phyloP scores from a whole-genome alignment of 1,140 invertebrate genomes.

The Ostrea edulis region DNA sequence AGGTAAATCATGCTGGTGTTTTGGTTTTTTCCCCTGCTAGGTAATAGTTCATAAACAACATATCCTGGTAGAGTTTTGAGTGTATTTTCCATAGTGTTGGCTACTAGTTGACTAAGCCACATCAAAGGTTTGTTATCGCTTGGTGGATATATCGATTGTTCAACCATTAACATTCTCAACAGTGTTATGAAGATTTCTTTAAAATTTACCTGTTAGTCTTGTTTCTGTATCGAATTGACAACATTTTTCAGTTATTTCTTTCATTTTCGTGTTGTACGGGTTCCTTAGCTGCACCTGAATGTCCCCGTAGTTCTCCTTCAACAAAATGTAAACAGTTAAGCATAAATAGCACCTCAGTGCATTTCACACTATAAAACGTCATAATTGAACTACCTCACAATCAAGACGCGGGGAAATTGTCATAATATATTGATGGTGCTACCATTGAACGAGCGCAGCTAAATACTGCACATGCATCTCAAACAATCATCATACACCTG shows the following conservation, averaged over 20 bases:
- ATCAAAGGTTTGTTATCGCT: no score
- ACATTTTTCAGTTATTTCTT: not conserved
- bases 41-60: no score
- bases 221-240: constrained; percentile 9
- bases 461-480: not conserved
- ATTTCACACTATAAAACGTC: not conserved
- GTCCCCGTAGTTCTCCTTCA: not conserved
- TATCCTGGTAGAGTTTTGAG: no score
- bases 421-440: not conserved
- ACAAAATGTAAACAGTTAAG: not conserved
- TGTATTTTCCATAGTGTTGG: no score
- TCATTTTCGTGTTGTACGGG: not conserved
- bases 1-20: no score
- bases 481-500: not conserved
- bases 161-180: no score
- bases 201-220: not conserved
- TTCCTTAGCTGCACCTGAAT: not conserved
- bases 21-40: no score
- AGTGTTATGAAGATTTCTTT: not conserved
- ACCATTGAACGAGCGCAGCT: not conserved
- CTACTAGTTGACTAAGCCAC: no score
- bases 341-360: not conserved
- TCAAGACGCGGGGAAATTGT: not conserved
- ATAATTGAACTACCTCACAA: not conserved
- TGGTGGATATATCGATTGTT: no score